phyloP scores from a whole-genome alignment of 2,797 vertebrate species.

The Leucoraja ocellata region DNA sequence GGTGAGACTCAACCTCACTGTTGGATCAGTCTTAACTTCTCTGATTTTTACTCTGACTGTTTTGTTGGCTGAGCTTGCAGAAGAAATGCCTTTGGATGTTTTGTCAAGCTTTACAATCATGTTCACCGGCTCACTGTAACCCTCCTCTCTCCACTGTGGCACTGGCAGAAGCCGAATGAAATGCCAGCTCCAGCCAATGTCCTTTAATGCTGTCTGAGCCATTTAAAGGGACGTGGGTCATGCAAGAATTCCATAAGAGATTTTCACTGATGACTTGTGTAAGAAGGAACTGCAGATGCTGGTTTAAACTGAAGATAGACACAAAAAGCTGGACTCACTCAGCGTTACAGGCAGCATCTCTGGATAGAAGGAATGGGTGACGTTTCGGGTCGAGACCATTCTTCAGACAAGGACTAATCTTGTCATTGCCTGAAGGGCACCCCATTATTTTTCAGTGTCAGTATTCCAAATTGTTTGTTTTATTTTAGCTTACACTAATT shows the following conservation, averaged over 20 bases:
- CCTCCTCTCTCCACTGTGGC: not conserved
- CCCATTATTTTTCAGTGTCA: not conserved
- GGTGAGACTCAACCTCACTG: not conserved
- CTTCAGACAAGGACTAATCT: not conserved
- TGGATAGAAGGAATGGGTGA: no score
- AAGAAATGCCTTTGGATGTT: not conserved
- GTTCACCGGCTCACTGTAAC: not conserved
- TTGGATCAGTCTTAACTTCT: not conserved
- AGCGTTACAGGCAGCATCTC: no score
- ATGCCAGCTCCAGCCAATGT: not conserved
- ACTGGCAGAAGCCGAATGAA: not conserved
- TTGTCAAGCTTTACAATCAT: not conserved
- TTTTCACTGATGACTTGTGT: not conserved
- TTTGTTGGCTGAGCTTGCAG: not conserved
- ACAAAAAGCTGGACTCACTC: no score
- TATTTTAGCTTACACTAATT: not conserved
- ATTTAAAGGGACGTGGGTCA: not conserved
- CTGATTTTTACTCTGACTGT: not conserved
- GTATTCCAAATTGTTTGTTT: not conserved
- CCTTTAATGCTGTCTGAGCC: not conserved
- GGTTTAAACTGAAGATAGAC: no score
- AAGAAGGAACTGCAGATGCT: not conserved
- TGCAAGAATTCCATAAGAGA: not conserved
- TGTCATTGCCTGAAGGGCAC: not conserved
- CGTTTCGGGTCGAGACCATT: no score